These are phyloP conservation scores for Ageneiosus marmoratus DNA, from an alignment of 2,113 vertebrate species.

Conservation along the genomic window DNA sequence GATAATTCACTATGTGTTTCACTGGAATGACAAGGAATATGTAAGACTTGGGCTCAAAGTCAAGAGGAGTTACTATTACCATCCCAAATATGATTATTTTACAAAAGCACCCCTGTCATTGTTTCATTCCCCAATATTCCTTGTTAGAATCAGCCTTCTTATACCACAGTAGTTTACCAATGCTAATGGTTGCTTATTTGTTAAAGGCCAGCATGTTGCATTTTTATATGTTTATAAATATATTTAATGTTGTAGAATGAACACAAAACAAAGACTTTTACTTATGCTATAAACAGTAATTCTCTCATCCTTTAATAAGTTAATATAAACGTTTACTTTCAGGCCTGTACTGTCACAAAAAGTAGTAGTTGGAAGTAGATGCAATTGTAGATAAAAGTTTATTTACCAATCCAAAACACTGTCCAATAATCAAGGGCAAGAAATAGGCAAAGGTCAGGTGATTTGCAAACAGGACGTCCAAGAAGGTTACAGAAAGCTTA, in stretches of 20 bases:
- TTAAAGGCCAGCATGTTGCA: too few species aligned
- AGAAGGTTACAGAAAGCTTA: too few species aligned
- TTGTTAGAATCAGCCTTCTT: not conserved
- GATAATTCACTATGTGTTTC: not conserved
- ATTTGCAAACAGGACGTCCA: too few species aligned
- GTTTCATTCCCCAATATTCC: not conserved
- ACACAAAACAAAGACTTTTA: not conserved
- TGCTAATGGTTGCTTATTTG: not conserved
- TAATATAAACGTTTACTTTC: not conserved
- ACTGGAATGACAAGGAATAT: not conserved
- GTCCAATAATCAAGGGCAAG: too few species aligned
- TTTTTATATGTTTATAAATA: not conserved
- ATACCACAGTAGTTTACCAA: not conserved
- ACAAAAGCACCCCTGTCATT: not conserved
- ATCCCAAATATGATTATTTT: not conserved
- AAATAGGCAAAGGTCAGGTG: too few species aligned
- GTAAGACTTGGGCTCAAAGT: not conserved
- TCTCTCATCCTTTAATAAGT: not conserved
- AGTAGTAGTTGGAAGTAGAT: too few species aligned
- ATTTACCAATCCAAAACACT: too few species aligned
- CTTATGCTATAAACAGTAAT: not conserved
- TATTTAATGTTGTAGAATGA: not conserved
- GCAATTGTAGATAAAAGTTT: too few species aligned
- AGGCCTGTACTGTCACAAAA: not conserved
- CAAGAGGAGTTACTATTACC: not conserved